These are phyloP conservation scores for Grus americana DNA, from an alignment of 2,113 vertebrate genomes.

Conservation along the genomic window DNA sequence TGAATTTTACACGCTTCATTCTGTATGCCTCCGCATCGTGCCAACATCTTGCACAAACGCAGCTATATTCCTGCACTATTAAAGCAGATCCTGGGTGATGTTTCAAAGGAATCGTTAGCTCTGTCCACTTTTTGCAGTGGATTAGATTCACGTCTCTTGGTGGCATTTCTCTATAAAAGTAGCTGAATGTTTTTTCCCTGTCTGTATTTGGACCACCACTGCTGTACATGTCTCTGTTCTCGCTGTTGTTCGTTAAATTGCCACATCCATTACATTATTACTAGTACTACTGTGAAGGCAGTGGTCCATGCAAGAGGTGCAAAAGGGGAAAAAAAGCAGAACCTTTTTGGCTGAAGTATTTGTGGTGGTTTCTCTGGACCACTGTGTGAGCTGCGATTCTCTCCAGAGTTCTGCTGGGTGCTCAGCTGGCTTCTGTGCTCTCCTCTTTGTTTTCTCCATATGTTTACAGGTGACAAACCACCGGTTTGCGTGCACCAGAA, in stretches of 20 bases:
- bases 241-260: not conserved
- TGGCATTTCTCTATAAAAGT: not conserved
- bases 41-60: not conserved
- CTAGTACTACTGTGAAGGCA: not conserved
- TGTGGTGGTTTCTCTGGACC: not conserved
- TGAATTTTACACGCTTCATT: not conserved
- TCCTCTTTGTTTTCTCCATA: not conserved
- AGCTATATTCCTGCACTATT: not conserved
- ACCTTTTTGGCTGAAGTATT: not conserved
- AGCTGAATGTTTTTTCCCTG: not conserved
- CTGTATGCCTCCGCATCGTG: not conserved
- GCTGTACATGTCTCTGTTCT: not conserved
- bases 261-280: not conserved
- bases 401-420: not conserved
- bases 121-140: not conserved
- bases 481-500: not conserved
- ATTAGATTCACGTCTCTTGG: not conserved
- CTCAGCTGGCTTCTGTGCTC: not conserved
- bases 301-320: not conserved
- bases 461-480: not conserved
- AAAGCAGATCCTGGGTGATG: not conserved
- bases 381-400: not conserved
- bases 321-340: not conserved
- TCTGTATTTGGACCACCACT: not conserved
- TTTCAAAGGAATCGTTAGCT: not conserved